Conservation (phyloP, 2,888 invertebrate species). For the Melanophora roralis region DNA sequence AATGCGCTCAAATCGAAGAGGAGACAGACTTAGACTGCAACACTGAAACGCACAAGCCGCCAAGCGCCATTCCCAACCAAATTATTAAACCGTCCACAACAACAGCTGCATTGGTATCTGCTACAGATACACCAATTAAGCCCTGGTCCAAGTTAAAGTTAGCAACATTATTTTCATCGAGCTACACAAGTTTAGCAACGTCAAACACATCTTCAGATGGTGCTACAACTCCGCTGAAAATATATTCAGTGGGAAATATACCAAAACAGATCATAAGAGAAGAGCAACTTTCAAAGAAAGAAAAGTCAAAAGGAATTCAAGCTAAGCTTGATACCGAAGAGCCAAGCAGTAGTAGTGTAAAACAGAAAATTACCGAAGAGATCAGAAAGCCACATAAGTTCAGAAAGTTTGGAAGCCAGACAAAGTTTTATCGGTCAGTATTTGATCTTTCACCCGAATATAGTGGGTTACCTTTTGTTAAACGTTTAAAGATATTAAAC, state of each 20-base stretch:
- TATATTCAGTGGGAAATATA: slow-evolving; percentile 70
- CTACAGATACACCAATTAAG: slow-evolving; percentile 77
- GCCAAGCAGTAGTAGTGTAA: not conserved
- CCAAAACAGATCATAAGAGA: slow-evolving; percentile 65
- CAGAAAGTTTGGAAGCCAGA: slow-evolving; percentile 53
- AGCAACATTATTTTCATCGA: slow-evolving; percentile 79
- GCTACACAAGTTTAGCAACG: slow-evolving; percentile 72
- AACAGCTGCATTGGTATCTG: slow-evolving; percentile 64
- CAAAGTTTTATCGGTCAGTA: slow-evolving; percentile 88
- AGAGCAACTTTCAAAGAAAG: not conserved
- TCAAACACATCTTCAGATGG: slow-evolving; percentile 73
- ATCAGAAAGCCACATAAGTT: slow-evolving; percentile 20
- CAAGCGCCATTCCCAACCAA: slow-evolving; percentile 71
- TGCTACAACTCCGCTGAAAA: slow-evolving; percentile 68
- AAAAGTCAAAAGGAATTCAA: not conserved
- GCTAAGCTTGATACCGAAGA: not conserved
- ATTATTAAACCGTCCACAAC: slow-evolving; percentile 67
- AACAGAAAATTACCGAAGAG: slow-evolving; percentile 9
- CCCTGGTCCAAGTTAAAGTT: slow-evolving; percentile 89
- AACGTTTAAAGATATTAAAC: slow-evolving; percentile 91
- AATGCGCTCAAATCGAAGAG: slow-evolving; percentile 31
- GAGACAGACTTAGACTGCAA: slow-evolving; percentile 67
- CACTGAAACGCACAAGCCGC: slow-evolving; percentile 64
- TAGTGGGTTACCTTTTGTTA: slow-evolving; percentile 90
- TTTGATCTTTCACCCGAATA: slow-evolving; percentile 93